A percentile compares a stretch with the other conserved stretches of the same genome.
Conservation (phyloP, 2,113 vertebrate species). For the Loxodonta africana region DNA sequence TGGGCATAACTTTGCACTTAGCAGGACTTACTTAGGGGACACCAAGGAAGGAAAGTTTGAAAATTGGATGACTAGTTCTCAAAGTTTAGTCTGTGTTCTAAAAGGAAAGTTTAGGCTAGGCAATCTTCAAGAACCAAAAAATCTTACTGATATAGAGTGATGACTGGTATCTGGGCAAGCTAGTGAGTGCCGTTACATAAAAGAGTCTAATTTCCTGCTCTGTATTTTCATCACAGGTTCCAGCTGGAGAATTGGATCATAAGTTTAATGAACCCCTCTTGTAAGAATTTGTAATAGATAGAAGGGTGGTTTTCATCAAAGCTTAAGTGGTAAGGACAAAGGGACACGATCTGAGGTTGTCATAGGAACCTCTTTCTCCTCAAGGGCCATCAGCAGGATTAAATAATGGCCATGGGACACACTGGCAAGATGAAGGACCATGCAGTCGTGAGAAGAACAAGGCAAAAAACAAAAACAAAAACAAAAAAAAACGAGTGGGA, state of each 20-base stretch:
- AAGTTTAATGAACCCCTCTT: conserved; percentile 79
- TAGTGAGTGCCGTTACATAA: conserved; percentile 75
- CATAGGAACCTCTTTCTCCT: conserved; percentile 75
- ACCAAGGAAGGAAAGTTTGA: conserved; percentile 34
- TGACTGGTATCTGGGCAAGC: conserved; percentile 50
- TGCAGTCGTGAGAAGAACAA: conserved; percentile 15
- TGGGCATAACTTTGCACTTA: background rate
- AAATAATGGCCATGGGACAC: conserved; percentile 63
- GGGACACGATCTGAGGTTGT: conserved; percentile 77
- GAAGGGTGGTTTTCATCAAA: conserved; percentile 77
- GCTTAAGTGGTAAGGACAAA: conserved; percentile 79
- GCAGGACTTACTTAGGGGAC: conserved; percentile 44
- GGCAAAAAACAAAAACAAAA: background rate
- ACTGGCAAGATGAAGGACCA: conserved; percentile 24
- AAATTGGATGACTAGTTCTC: conserved; percentile 49
- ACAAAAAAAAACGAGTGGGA: background rate
- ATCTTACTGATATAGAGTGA: conserved; percentile 55
- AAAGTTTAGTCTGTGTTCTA: conserved; percentile 66
- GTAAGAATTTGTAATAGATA: conserved; percentile 73
- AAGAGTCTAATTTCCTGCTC: conserved; percentile 75
- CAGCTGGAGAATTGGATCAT: conserved; percentile 72
- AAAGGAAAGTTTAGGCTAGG: conserved; percentile 63
- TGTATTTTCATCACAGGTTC: conserved; percentile 74
- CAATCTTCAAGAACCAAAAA: conserved; percentile 54
- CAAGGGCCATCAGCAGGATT: conserved; percentile 73